These are phyloP conservation scores for Drosophila tropicalis DNA, from an alignment of 1,140 invertebrate genomes.

Conservation along the genomic window DNA sequence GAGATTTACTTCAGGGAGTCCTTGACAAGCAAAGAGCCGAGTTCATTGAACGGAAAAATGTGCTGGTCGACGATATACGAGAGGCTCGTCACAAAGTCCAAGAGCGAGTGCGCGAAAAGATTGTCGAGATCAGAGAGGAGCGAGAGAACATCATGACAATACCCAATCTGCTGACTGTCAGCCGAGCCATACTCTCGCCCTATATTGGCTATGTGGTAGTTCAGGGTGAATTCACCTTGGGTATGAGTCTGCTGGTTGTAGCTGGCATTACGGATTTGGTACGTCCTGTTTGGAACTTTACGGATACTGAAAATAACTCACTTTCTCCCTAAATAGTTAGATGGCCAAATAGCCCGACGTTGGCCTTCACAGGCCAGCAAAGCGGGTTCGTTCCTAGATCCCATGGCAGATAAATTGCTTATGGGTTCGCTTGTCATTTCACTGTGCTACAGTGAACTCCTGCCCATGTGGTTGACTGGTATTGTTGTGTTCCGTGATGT, in stretches of 20 bases:
- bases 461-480: constrained; percentile 93
- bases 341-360: constrained; percentile 97
- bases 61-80: constrained; percentile 87
- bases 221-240: constrained; percentile 89
- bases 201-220: constrained; percentile 92
- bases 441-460: constrained; percentile 92
- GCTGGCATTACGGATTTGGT: constrained; percentile 94
- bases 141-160: constrained; percentile 96
- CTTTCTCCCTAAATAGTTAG: constrained; percentile 87
- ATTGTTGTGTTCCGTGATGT: constrained; percentile 94
- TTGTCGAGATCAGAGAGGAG: constrained; percentile 87
- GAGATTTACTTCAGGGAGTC: constrained; percentile 84
- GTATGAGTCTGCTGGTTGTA: constrained; percentile 89
- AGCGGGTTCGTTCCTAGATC: constrained; percentile 97
- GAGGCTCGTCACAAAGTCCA: constrained; percentile 87
- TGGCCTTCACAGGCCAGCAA: constrained; percentile 95
- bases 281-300: constrained; percentile 61
- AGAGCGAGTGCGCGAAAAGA: constrained; percentile 86
- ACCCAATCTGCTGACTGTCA: constrained; percentile 94
- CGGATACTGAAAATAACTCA: background rate
- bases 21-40: constrained; percentile 86
- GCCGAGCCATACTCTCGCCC: constrained; percentile 93
- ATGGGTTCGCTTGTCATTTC: constrained; percentile 94
- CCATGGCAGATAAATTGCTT: constrained; percentile 98
- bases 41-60: constrained; percentile 86